Evolutionary conservation across 2,888 invertebrate genomes (phyloP).

Genomic region (Tricholauxania praeusta): DNA sequence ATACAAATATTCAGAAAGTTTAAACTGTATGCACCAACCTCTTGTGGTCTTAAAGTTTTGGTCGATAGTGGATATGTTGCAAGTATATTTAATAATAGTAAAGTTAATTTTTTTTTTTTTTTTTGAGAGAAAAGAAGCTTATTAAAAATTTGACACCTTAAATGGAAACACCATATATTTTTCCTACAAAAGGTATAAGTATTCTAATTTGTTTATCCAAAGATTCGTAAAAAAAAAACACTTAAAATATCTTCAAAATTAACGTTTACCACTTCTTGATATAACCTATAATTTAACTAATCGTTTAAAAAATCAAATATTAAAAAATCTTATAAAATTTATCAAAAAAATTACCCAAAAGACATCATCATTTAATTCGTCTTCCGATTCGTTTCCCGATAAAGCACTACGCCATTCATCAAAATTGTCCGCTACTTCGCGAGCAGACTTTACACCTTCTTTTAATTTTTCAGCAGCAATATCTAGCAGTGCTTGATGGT

Average conservation of each 20-base stretch:
- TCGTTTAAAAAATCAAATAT: background rate
- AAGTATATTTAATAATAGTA: too few species aligned
- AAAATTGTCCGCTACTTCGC: constrained; percentile 25
- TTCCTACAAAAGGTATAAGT: background rate
- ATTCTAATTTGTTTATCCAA: background rate
- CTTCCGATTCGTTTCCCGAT: constrained; percentile 41
- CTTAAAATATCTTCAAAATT: background rate
- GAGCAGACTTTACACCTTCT: constrained; percentile 17
- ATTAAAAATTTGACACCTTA: too few species aligned
- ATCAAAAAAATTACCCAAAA: constrained; percentile 54
- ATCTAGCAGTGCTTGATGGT: constrained; percentile 38
- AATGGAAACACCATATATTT: background rate
- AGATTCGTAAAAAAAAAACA: background rate
- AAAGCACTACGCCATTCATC: constrained; percentile 40
- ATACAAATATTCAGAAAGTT: too few species aligned
- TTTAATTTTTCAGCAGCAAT: constrained; percentile 34
- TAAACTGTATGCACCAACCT: too few species aligned
- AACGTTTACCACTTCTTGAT: too few species aligned
- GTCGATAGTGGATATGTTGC: too few species aligned
- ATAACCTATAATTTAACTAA: too few species aligned
- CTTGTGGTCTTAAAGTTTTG: too few species aligned
- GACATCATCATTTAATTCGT: constrained; percentile 55
- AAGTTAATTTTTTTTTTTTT: too few species aligned
- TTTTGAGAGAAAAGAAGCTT: too few species aligned
- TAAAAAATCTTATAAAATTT: background rate